A percentile compares a stretch with the other conserved stretches of the same genome.
Conservation (phyloP, 2,113 vertebrate species). For the Dasyornis broadbenti region DNA sequence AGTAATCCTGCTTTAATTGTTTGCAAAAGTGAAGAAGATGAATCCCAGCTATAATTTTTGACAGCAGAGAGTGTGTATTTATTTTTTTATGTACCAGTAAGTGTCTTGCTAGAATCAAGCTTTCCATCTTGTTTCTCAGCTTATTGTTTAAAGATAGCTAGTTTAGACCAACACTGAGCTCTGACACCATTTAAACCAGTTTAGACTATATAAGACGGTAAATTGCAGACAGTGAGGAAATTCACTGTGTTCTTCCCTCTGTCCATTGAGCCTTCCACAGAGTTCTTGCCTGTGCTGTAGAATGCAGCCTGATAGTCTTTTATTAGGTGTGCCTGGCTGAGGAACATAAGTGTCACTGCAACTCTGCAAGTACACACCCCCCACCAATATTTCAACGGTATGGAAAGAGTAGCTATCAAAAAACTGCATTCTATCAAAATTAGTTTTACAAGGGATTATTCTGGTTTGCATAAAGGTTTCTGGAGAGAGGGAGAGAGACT, state of each 20-base stretch:
- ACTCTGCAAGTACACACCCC: background rate
- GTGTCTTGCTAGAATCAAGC: background rate
- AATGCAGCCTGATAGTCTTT: background rate
- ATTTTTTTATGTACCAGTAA: background rate
- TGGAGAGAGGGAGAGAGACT: background rate
- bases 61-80: background rate
- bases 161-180: background rate
- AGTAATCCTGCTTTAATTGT: background rate
- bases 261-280: background rate
- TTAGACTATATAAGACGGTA: background rate
- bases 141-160: background rate
- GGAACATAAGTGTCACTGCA: background rate
- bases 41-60: background rate
- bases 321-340: background rate
- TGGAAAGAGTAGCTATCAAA: background rate
- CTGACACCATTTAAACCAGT: background rate
- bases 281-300: background rate
- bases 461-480: background rate
- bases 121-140: background rate
- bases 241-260: background rate
- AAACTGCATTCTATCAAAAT: background rate
- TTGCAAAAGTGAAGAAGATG: background rate
- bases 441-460: background rate
- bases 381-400: background rate
- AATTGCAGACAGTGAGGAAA: background rate